These are phyloP conservation scores for Trypoxylon attenuatum DNA, from an alignment of 2,888 invertebrate species.

Conservation along the genomic window DNA sequence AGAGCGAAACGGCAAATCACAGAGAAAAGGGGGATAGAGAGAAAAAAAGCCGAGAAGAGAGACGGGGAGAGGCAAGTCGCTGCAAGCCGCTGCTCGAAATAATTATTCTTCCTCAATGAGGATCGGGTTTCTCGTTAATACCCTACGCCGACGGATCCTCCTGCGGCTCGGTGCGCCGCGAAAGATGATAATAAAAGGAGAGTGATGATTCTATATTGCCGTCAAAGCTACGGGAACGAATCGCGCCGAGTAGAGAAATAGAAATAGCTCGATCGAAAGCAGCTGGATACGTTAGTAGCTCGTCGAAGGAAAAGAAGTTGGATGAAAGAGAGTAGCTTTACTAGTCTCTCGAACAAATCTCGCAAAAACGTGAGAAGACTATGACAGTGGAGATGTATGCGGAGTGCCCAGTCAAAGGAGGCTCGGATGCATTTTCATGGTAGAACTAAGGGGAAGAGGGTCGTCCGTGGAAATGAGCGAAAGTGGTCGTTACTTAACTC, in stretches of 20 bases:
- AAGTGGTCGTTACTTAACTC: conserved; percentile 51
- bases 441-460: background rate
- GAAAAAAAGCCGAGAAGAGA: conserved; percentile 20
- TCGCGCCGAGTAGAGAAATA: too few species aligned
- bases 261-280: conserved; percentile 27
- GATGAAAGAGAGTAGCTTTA: conserved; percentile 4
- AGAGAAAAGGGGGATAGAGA: too few species aligned
- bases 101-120: conserved; percentile 53
- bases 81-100: conserved; percentile 65
- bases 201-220: conserved; percentile 7
- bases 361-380: conserved; percentile 44
- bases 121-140: conserved; percentile 30
- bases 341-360: conserved; percentile 3
- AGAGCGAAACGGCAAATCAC: too few species aligned
- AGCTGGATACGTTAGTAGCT: too few species aligned
- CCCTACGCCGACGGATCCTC: background rate
- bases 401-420: too few species aligned
- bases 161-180: background rate
- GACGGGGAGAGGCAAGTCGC: background rate
- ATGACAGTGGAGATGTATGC: too few species aligned
- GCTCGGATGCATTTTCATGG: conserved; percentile 22
- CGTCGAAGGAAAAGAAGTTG: background rate
- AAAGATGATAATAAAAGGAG: background rate
- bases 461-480: conserved; percentile 46
- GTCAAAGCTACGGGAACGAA: background rate